These are phyloP conservation scores for Cenopis cana DNA, from an alignment of 2,888 invertebrate genomes.

Conservation along the genomic window DNA sequence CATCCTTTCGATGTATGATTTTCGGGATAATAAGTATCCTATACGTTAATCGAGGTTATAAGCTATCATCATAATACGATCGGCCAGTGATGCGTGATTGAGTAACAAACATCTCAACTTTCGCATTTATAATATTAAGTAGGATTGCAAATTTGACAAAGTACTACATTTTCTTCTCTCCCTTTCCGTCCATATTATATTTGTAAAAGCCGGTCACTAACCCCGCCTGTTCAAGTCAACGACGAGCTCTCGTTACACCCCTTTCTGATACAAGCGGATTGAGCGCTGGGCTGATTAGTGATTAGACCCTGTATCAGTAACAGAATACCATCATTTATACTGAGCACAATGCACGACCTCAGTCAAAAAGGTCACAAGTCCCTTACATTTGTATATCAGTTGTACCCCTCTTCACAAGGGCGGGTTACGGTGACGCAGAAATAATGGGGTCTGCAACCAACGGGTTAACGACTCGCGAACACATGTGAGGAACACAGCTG, in stretches of 20 bases:
- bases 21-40: no score
- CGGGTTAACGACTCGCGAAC: conserved; percentile 5
- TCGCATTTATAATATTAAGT: no score
- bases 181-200: not conserved
- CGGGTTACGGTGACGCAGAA: not conserved
- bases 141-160: no score
- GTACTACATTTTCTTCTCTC: not conserved
- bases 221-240: conserved; percentile 1
- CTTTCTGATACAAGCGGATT: not conserved
- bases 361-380: no score
- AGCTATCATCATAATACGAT: no score
- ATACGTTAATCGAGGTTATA: no score
- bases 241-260: not conserved
- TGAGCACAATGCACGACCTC: not conserved
- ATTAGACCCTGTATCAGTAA: not conserved
- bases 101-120: no score
- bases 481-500: not conserved
- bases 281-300: conserved; percentile 3
- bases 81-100: no score
- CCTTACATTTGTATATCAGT: no score
- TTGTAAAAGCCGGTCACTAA: not conserved
- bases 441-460: not conserved
- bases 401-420: no score
- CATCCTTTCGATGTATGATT: no score
- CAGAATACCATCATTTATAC: conserved; percentile 1